phyloP scores from a whole-genome alignment of 2,888 invertebrate genomes.

The Hypselothyrea guttata region DNA sequence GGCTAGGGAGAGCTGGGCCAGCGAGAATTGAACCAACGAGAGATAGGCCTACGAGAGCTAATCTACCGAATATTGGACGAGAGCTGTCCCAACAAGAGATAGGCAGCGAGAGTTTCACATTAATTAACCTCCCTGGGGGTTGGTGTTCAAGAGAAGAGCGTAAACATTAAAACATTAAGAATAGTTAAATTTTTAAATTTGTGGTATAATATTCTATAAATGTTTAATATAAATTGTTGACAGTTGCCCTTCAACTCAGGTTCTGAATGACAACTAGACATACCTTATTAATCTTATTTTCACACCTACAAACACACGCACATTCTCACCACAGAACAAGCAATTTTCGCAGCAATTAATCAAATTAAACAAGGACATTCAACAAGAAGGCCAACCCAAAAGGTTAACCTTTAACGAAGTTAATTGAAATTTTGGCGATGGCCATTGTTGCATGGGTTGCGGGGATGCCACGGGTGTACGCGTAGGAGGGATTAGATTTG shows the following conservation, averaged over 20 bases:
- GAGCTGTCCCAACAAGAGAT: too few relatives aligned
- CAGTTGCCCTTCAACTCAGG: slow-evolving; percentile 45
- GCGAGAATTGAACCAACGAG: too few relatives aligned
- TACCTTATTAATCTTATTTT: slow-evolving; percentile 20
- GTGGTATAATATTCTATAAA: too few relatives aligned
- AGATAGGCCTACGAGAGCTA: too few relatives aligned
- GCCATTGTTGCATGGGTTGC: slow-evolving; percentile 24
- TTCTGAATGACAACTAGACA: slow-evolving; percentile 48
- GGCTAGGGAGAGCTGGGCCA: too few relatives aligned
- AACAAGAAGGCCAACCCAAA: slow-evolving; percentile 16
- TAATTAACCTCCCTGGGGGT: too few relatives aligned
- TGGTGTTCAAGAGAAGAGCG: too few relatives aligned
- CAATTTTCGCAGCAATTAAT: slow-evolving; percentile 70
- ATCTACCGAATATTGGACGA: too few relatives aligned
- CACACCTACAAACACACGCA: slow-evolving; percentile 19
- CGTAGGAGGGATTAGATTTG: neutral
- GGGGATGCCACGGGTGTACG: neutral
- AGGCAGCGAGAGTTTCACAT: too few relatives aligned
- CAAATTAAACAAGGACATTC: slow-evolving; percentile 69
- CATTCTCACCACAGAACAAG: slow-evolving; percentile 29
- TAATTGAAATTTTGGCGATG: slow-evolving; percentile 69
- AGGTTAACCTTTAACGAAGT: slow-evolving; percentile 66
- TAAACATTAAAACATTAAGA: too few relatives aligned
- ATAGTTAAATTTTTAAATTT: too few relatives aligned
- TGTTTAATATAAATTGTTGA: too few relatives aligned